Percentiles rank a stretch among this genome's conserved stretches.
Conservation (phyloP, 2,113 vertebrate genomes). For the Pedetes capensis region DNA sequence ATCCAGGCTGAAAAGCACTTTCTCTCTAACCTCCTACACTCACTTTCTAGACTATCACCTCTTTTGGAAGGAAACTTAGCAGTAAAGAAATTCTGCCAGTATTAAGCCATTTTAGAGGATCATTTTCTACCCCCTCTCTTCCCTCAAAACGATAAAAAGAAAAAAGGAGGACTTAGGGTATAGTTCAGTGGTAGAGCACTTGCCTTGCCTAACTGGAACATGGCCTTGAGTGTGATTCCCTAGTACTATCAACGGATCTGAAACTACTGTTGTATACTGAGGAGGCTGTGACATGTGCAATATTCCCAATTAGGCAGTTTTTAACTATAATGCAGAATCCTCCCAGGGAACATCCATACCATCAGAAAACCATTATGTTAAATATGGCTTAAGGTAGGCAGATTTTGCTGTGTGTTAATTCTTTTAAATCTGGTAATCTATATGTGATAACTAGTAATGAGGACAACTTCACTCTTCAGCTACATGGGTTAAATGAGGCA, state of each 20-base stretch:
- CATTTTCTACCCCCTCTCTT: neutral
- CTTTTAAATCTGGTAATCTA: neutral
- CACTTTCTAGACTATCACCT: neutral
- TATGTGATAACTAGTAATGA: neutral
- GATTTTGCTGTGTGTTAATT: neutral
- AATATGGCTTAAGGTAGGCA: neutral
- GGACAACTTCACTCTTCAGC: neutral
- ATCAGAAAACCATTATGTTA: neutral
- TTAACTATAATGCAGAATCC: neutral
- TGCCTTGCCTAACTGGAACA: neutral
- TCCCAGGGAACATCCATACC: neutral
- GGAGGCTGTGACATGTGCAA: neutral
- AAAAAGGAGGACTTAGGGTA: neutral
- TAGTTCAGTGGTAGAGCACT: neutral
- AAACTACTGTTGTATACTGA: neutral
- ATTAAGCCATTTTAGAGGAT: neutral
- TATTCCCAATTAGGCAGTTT: neutral
- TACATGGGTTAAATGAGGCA: neutral
- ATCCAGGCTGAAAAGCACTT: neutral
- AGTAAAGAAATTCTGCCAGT: neutral
- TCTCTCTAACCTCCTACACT: neutral
- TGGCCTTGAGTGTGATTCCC: neutral
- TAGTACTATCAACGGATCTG: neutral
- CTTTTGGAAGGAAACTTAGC: neutral
- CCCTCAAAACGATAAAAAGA: neutral